Percentiles rank a stretch among this genome's conserved stretches.
phyloP scores from a whole-genome alignment of 2,797 vertebrate genomes.

The Tokudaia muenninki region DNA sequence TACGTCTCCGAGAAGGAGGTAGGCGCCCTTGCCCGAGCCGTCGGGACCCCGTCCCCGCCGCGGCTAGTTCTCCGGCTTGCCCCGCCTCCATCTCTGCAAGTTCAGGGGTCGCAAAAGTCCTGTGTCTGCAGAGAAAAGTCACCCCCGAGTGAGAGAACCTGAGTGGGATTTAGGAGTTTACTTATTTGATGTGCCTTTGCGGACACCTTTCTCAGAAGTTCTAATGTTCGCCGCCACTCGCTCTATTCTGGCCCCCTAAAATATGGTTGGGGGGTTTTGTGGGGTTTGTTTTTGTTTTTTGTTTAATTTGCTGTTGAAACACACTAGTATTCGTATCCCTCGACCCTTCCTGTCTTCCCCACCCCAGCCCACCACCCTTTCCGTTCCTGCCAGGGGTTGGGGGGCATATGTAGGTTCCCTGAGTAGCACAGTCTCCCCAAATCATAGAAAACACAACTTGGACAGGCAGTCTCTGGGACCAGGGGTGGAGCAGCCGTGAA shows the following conservation, averaged over 20 bases:
- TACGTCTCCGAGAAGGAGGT: conserved; percentile 97
- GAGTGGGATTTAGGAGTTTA: conserved; percentile 34
- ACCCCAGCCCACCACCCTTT: background rate
- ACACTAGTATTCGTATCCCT: background rate
- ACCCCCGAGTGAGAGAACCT: background rate
- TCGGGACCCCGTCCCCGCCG: background rate
- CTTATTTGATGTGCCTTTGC: conserved; percentile 14
- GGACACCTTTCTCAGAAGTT: conserved; percentile 40
- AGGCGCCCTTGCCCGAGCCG: conserved; percentile 70
- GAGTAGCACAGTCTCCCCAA: background rate
- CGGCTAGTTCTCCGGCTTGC: background rate
- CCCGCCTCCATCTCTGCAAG: conserved; percentile 48
- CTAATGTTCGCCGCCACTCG: background rate
- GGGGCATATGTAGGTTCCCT: background rate
- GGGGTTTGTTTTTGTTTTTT: background rate
- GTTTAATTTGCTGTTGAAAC: conserved; percentile 18
- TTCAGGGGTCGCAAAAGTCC: background rate
- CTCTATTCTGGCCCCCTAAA: background rate
- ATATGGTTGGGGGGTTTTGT: background rate
- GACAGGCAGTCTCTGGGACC: background rate
- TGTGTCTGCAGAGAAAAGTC: conserved; percentile 48
- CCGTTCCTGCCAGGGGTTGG: background rate
- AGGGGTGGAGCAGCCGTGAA: background rate
- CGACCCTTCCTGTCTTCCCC: background rate
- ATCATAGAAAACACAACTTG: background rate